Evolutionary conservation across 2,888 invertebrate species (phyloP), one percentile per base, ranked within the genome.

Genomic region (Esperia sulphurella): DNA sequence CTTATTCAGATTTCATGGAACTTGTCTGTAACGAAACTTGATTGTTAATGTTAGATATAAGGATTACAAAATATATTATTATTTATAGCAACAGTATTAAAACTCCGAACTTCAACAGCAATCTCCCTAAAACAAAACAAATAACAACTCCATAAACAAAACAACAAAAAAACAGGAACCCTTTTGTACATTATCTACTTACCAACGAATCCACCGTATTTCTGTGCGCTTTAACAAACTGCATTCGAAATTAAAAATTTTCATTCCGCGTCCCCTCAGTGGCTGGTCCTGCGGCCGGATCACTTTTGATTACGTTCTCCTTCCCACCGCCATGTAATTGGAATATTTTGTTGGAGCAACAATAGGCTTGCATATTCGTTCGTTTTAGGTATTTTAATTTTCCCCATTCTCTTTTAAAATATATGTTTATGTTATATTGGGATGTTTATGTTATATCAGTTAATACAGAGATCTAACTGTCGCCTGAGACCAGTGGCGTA

Each of bases 211-310:
- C 70, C 71, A 69, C 74, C 69, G 70, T 71, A 71, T 79, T 84
- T 84, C 87, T 84, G 83, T 83, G 72, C 75, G 78, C 83, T 83
- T 80, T 84, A 86, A 83, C 83, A 88, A 88, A 88, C 87, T 88
- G 88, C 88, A 88, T 88, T 88, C 86, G 81, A 74, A 87, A 88
- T 88, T 88, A 88, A 88, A 88, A 88, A 63, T 81, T 82, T 83
- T 87, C 87, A 86, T 88, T 83, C 79, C 71, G 63, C 67, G 60
- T 71, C 71, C 74, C 74, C 71, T 70, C 45, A 49, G 49, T 49
- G 37, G 45, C 50, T 50, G 52, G 52, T 35, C 53, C 62, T 62
- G 60, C 35, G 49, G 55, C 53, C 68, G 74, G 77, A 86, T 86
- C 87, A 84, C 80, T 87, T 84, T 79, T 87, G 85, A 86, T 86